Percentiles rank a stretch among this genome's conserved stretches.
Evolutionary conservation across 2,888 invertebrate genomes (phyloP).

Genomic region (Linnaemya vulpina): DNA sequence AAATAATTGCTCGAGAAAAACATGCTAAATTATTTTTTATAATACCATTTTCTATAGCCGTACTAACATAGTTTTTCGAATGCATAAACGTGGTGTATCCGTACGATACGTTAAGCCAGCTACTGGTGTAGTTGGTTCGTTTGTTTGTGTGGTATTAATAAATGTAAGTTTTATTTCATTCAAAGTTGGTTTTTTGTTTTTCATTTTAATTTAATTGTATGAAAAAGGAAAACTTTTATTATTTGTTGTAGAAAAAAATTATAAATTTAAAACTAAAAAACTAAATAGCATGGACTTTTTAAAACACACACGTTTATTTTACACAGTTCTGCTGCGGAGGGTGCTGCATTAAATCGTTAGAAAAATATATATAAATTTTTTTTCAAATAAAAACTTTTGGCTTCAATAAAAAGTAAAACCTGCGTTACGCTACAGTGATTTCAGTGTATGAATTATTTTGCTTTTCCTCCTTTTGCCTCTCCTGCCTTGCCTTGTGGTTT

Average conservation of each 20-base stretch:
- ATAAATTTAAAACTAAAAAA: not conserved
- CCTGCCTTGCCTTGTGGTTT: not conserved
- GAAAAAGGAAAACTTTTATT: not conserved
- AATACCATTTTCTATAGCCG: constrained; percentile 14
- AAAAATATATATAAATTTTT: not conserved
- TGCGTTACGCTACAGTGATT: constrained; percentile 66
- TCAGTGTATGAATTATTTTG: constrained; percentile 51
- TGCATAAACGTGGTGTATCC: not conserved
- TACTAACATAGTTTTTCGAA: constrained; percentile 36
- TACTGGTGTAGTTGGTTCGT: not conserved
- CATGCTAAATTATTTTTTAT: not conserved
- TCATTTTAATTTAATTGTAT: constrained; percentile 15
- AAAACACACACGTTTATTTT: not conserved
- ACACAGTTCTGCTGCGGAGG: not conserved
- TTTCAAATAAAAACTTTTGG: constrained; percentile 3
- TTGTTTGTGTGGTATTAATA: not conserved
- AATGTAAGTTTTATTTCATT: constrained; percentile 19
- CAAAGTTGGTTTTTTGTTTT: not conserved
- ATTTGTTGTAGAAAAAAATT: not conserved
- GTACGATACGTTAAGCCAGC: not conserved
- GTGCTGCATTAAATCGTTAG: not conserved
- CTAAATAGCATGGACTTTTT: constrained; percentile 7
- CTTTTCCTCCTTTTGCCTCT: not conserved
- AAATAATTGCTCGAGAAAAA: constrained; percentile 23
- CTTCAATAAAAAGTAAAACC: constrained; percentile 47